Evolutionary conservation across 92 coral and sea anemone genomes (phyloP).

Genomic region (Virgularia gustaviana): DNA sequence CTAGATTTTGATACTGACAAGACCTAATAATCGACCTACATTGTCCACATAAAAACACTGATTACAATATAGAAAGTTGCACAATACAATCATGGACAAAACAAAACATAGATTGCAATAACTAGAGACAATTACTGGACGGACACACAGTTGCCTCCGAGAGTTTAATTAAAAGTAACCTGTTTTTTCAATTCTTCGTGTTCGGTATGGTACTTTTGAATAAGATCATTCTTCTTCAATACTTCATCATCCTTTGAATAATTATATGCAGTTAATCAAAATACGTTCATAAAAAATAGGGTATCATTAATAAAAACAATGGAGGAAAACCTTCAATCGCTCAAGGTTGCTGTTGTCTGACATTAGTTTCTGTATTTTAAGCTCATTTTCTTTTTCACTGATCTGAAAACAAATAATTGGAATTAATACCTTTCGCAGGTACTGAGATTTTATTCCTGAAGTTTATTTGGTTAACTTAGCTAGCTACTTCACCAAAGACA

Average conservation of each 20-base stretch:
- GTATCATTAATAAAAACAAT: no score
- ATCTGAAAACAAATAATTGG: not conserved
- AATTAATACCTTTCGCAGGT: not conserved
- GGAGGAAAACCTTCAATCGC: conserved; percentile 82
- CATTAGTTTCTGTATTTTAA: conserved; percentile 65
- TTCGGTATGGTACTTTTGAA: conserved; percentile 46
- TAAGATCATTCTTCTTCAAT: conserved; percentile 44
- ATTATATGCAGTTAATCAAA: no score
- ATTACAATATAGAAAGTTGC: no score
- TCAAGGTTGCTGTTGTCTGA: conserved; percentile 81
- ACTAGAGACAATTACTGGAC: not conserved
- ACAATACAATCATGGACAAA: no score
- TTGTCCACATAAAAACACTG: no score
- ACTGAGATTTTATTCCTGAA: no score
- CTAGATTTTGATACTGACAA: no score
- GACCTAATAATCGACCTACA: no score
- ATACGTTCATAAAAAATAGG: no score
- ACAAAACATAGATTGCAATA: not conserved
- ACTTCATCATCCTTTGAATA: conserved; percentile 94
- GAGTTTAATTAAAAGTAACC: conserved; percentile 36
- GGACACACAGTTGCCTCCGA: not conserved
- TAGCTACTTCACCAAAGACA: no score
- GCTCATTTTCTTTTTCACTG: conserved; percentile 75
- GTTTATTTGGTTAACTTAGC: no score
- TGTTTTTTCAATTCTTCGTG: conserved; percentile 65